phyloP scores from a whole-genome alignment of 2,888 invertebrate species.

The Macrophya annulata region DNA sequence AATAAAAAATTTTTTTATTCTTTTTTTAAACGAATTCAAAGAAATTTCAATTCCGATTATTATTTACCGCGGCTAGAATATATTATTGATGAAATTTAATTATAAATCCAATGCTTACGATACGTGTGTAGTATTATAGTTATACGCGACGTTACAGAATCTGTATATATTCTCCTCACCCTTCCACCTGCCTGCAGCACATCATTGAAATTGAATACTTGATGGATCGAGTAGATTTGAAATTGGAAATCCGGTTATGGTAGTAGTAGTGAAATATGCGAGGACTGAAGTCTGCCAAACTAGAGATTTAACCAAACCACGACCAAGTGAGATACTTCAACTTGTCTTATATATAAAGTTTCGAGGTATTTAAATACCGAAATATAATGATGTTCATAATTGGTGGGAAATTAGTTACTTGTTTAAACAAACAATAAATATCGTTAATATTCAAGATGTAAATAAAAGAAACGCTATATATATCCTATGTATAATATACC shows the following conservation, averaged over 20 bases:
- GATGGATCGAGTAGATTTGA: slow-evolving; percentile 37
- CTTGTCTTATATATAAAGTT: background rate
- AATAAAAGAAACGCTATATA: background rate
- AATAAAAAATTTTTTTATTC: no score
- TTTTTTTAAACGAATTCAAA: no score
- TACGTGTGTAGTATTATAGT: background rate
- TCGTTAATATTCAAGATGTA: slow-evolving; percentile 9
- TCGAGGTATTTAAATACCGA: background rate
- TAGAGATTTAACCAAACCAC: background rate
- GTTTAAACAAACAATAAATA: background rate
- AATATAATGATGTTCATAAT: slow-evolving; percentile 6
- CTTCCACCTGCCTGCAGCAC: background rate
- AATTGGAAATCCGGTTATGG: slow-evolving; percentile 25
- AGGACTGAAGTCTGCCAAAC: background rate
- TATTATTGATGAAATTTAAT: no score
- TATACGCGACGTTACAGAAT: background rate
- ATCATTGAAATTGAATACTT: slow-evolving; percentile 24
- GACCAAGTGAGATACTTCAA: background rate
- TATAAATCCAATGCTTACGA: background rate
- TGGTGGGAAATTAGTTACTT: slow-evolving; percentile 7
- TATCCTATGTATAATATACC: background rate
- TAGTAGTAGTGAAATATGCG: background rate
- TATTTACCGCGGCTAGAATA: no score
- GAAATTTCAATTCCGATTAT: no score
- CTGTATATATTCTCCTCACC: background rate